phyloP scores from a whole-genome alignment of 2,888 invertebrate genomes.

The Lasioglossum malachurum region DNA sequence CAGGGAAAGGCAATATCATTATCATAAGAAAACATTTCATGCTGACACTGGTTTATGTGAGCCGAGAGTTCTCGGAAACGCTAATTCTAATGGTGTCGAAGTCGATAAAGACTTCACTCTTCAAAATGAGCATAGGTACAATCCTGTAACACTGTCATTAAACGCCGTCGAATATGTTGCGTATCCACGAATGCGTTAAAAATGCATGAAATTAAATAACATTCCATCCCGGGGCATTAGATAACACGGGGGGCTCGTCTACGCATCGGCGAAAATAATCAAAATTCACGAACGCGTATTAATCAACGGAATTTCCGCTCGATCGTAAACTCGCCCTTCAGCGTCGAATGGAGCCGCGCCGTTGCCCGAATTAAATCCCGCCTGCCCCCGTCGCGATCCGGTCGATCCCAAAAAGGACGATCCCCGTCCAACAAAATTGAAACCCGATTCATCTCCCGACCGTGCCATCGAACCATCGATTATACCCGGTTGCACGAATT shows the following conservation, averaged over 20 bases:
- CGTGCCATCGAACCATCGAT: conserved; percentile 35
- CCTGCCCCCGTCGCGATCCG: not conserved
- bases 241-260: not conserved
- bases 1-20: no score
- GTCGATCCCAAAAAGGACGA: conserved; percentile 24
- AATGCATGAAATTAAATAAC: not conserved
- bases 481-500: conserved; percentile 34
- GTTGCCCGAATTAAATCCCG: conserved; percentile 20
- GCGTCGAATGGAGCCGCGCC: not conserved
- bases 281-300: conserved; percentile 1
- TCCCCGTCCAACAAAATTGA: conserved; percentile 27
- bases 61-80: no score
- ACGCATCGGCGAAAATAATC: not conserved
- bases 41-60: no score
- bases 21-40: no score
- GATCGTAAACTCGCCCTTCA: not conserved
- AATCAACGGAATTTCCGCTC: not conserved
- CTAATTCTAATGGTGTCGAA: no score
- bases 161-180: not conserved
- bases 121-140: no score
- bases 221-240: not conserved
- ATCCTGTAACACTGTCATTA: not conserved
- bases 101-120: no score
- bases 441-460: conserved; percentile 31
- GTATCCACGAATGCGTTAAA: not conserved